phyloP scores from a whole-genome alignment of 2,797 vertebrate genomes.

The Sparus aurata region DNA sequence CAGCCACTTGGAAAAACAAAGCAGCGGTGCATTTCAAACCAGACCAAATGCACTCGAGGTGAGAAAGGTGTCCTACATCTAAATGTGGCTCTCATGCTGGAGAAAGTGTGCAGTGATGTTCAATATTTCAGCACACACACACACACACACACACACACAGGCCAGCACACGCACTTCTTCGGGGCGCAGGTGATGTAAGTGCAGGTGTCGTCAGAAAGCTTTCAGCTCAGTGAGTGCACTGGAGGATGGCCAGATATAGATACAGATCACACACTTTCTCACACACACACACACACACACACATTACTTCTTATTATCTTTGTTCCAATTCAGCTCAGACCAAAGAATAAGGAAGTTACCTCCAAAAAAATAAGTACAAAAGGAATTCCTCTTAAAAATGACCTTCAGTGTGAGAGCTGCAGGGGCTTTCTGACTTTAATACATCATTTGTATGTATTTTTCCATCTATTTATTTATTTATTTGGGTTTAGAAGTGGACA shows the following conservation, averaged over 20 bases:
- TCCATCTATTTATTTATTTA: slow-evolving; percentile 35
- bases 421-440: neutral
- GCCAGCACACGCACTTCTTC: slow-evolving; percentile 4
- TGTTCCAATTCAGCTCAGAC: neutral
- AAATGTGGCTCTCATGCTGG: slow-evolving; percentile 25
- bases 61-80: slow-evolving; percentile 46
- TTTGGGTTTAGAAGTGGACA: slow-evolving; percentile 33
- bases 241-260: slow-evolving; percentile 51
- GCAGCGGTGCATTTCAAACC: slow-evolving; percentile 3
- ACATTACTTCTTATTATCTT: slow-evolving; percentile 1
- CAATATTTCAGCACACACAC: slow-evolving; percentile 49
- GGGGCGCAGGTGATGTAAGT: slow-evolving; percentile 57
- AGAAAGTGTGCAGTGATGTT: slow-evolving; percentile 52
- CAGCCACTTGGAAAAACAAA: neutral
- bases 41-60: slow-evolving; percentile 33
- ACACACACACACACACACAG: neutral
- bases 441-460: slow-evolving; percentile 30
- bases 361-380: neutral
- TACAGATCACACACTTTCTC: slow-evolving; percentile 18
- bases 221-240: slow-evolving; percentile 47
- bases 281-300: neutral
- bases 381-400: neutral
- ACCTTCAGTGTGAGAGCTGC: neutral
- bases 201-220: slow-evolving; percentile 59
- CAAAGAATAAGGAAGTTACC: neutral